Conservation (phyloP, 2,113 vertebrate species). For the Aplodontia rufa region DNA sequence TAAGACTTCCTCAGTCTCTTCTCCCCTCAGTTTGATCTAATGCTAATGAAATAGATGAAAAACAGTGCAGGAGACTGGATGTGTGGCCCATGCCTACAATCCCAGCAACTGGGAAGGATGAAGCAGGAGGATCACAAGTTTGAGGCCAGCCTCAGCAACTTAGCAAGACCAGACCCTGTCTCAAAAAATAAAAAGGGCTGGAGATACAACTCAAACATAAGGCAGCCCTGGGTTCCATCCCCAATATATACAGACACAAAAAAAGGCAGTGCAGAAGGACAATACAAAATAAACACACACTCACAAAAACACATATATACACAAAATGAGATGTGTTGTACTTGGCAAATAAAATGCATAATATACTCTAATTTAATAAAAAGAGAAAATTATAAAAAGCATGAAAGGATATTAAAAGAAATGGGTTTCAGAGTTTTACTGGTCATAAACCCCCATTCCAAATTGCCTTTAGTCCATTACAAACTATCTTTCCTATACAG, state of each 20-base stretch:
- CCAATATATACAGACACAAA: no score
- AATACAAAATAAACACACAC: background rate
- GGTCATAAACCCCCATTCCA: background rate
- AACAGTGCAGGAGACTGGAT: background rate
- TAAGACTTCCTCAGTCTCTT: background rate
- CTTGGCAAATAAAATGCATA: background rate
- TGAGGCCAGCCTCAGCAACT: no score
- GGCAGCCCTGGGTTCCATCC: no score
- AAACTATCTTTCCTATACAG: no score
- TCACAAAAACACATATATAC: background rate
- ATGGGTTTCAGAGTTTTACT: background rate
- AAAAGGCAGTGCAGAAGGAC: background rate
- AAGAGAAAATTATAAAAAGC: background rate
- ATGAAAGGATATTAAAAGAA: background rate
- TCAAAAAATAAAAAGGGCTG: no score
- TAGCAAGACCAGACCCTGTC: no score
- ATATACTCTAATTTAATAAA: background rate
- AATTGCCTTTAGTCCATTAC: background rate
- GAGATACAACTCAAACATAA: no score
- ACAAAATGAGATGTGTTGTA: background rate
- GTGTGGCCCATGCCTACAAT: no score
- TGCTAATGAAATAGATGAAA: background rate
- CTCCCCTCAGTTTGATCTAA: background rate
- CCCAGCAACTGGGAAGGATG: no score
- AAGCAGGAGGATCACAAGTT: no score